phyloP scores from a whole-genome alignment of 2,113 vertebrate species.

The Sander lucioperca region DNA sequence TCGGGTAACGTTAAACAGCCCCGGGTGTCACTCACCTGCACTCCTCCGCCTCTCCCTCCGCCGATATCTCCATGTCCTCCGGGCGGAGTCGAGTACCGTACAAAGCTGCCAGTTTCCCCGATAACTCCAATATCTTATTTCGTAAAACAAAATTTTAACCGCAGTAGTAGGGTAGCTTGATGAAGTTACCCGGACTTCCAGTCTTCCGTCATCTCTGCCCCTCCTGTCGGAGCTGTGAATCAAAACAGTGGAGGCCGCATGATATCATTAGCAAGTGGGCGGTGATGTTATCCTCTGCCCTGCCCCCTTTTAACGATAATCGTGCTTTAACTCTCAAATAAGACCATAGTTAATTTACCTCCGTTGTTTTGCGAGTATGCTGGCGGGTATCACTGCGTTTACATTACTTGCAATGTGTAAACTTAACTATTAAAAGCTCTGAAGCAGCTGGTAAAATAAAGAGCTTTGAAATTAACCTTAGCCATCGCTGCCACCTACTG shows the following conservation, averaged over 20 bases:
- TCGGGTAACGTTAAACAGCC: neutral
- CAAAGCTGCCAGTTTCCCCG: constrained; percentile 55
- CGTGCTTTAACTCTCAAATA: neutral
- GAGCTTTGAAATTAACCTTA: neutral
- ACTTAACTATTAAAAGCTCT: neutral
- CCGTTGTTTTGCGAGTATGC: neutral
- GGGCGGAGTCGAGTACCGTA: constrained; percentile 37
- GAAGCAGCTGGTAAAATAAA: neutral
- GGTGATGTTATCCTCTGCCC: constrained; percentile 21
- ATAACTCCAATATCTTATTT: neutral
- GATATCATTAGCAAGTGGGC: constrained; percentile 51
- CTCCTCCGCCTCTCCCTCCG: constrained; percentile 78
- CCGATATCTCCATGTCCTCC: constrained; percentile 74
- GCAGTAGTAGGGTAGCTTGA: neutral
- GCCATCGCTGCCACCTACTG: neutral
- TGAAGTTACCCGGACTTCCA: constrained; percentile 26
- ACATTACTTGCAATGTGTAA: neutral
- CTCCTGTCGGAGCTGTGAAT: constrained; percentile 22
- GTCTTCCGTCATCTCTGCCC: constrained; percentile 56
- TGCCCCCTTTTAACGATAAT: neutral
- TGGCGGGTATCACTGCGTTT: neutral
- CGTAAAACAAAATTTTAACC: too few relatives aligned
- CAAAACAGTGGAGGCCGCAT: constrained; percentile 65
- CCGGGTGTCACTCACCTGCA: constrained; percentile 74
- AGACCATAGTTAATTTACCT: too few relatives aligned